Percentiles rank a stretch among this genome's conserved stretches.
Evolutionary conservation across 2,113 vertebrate species (phyloP).

Genomic region (Phalacrocorax pelagicus): DNA sequence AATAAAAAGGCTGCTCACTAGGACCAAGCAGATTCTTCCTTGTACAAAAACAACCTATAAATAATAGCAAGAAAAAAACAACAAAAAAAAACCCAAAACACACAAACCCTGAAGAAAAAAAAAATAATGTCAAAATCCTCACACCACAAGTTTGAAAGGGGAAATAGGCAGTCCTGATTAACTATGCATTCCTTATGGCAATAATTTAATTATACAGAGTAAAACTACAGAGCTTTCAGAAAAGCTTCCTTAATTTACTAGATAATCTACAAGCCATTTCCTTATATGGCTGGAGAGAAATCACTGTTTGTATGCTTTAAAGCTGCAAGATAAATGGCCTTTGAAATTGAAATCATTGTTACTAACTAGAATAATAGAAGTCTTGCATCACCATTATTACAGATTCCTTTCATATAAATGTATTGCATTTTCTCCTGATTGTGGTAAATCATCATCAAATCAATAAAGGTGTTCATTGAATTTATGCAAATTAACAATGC

Average conservation of each 20-base stretch:
- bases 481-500: background rate
- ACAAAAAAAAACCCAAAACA: too few species aligned
- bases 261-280: constrained; percentile 56
- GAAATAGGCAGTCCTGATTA: background rate
- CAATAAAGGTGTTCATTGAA: background rate
- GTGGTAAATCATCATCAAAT: background rate
- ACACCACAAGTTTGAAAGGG: background rate
- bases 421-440: background rate
- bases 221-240: constrained; percentile 35
- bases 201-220: constrained; percentile 46
- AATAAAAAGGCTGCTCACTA: background rate
- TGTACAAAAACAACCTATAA: background rate
- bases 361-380: constrained; percentile 30
- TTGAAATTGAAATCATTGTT: constrained; percentile 43
- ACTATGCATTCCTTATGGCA: constrained; percentile 7
- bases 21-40: background rate
- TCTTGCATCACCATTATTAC: background rate
- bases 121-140: background rate
- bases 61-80: background rate
- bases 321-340: constrained; percentile 50
- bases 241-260: constrained; percentile 49
- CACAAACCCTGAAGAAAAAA: background rate
- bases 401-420: background rate
- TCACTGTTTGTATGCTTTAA: constrained; percentile 17
- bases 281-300: constrained; percentile 50